phyloP scores from a whole-genome alignment of 2,113 vertebrate species.

The Entomyzon cyanotis region DNA sequence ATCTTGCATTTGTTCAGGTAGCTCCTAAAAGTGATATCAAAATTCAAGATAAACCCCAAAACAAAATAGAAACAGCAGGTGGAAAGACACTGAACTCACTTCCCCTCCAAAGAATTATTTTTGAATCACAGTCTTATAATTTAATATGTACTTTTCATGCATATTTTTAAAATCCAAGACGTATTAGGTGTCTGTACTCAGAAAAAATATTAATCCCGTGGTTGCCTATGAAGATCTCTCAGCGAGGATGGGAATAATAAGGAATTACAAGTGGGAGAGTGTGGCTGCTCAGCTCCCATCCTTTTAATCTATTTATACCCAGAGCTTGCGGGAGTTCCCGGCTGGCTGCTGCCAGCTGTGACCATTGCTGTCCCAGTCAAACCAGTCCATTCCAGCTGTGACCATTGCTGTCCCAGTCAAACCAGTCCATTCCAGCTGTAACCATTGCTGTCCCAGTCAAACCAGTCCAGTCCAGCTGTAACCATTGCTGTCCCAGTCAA shows the following conservation, averaged over 20 bases:
- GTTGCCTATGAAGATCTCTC: not conserved
- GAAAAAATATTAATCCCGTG: not conserved
- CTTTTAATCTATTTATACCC: not conserved
- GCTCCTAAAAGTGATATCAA: not conserved
- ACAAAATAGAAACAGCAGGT: not conserved
- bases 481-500: not conserved
- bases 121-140: not conserved
- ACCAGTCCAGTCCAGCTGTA: not conserved
- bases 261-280: not conserved
- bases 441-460: not conserved
- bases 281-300: not conserved
- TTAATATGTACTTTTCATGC: not conserved
- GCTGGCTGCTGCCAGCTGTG: not conserved
- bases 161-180: not conserved
- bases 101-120: not conserved
- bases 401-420: not conserved
- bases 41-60: not conserved
- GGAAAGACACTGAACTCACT: not conserved
- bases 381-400: not conserved
- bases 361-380: not conserved
- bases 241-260: not conserved
- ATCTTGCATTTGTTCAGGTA: not conserved
- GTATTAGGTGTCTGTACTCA: not conserved
- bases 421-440: not conserved
- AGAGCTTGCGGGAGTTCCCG: accelerated